A percentile compares a stretch with the other conserved stretches of the same genome.
These are phyloP conservation scores for Heteromormyrus szaboi DNA, from an alignment of 2,797 vertebrate species.

Conservation along the genomic window DNA sequence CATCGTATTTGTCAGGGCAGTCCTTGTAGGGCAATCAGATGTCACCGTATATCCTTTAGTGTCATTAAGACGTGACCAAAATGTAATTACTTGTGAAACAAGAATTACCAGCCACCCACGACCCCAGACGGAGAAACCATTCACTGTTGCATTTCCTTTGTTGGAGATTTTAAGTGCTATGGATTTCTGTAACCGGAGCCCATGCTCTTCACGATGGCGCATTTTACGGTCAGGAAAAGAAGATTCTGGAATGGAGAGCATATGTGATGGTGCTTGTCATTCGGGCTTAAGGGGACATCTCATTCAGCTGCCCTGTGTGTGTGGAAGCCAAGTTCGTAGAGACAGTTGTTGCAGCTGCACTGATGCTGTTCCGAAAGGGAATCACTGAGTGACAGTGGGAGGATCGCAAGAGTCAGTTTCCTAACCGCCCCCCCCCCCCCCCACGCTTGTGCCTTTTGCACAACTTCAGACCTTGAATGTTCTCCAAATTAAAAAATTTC, in stretches of 20 bases:
- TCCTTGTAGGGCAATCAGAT: background rate
- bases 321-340: background rate
- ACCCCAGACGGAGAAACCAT: background rate
- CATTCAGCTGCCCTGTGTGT: background rate
- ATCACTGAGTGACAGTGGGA: background rate
- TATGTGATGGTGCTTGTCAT: background rate
- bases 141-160: background rate
- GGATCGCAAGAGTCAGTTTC: background rate
- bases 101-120: background rate
- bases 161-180: constrained; percentile 17
- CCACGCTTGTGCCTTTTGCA: background rate
- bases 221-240: background rate
- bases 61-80: background rate
- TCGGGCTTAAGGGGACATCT: background rate
- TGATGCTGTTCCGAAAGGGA: background rate
- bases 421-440: background rate
- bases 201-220: background rate
- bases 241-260: background rate
- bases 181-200: background rate
- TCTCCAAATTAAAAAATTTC: background rate
- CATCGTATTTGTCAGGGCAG: background rate
- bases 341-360: background rate
- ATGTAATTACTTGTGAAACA: constrained; percentile 4
- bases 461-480: background rate
- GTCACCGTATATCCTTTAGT: background rate